Evolutionary conservation across 2,888 invertebrate species (phyloP).

Genomic region (Diogma glabrata): DNA sequence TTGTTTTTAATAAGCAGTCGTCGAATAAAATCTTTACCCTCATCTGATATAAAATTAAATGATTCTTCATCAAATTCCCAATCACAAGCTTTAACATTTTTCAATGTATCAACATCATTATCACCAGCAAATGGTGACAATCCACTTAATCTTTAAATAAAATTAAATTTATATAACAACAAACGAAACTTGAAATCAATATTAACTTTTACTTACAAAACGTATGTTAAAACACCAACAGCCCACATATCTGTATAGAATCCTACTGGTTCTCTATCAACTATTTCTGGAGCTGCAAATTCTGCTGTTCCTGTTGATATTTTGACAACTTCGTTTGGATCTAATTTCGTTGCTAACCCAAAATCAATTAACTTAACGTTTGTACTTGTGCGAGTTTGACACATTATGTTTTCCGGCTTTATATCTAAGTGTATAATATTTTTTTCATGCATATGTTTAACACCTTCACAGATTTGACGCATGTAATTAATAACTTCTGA

Average conservation of each 20-base stretch:
- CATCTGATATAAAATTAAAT: slow-evolving; percentile 87
- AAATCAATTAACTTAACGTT: slow-evolving; percentile 99
- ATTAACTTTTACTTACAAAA: slow-evolving; percentile 63
- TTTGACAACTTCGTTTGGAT: slow-evolving; percentile 97
- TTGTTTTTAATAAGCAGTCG: slow-evolving; percentile 84
- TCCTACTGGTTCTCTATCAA: slow-evolving; percentile 95
- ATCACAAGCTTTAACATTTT: slow-evolving; percentile 96
- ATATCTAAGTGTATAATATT: slow-evolving; percentile 96
- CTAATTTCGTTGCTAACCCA: slow-evolving; percentile 94
- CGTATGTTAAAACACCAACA: slow-evolving; percentile 95
- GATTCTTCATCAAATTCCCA: slow-evolving; percentile 98
- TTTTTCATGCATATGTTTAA: slow-evolving; percentile 98
- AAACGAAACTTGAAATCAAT: not conserved
- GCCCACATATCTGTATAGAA: slow-evolving; percentile 99
- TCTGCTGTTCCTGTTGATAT: slow-evolving; percentile 99
- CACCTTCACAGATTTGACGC: slow-evolving; percentile 95
- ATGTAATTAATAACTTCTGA: slow-evolving; percentile 99
- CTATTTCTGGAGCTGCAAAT: slow-evolving; percentile 99
- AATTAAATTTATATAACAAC: too few relatives aligned
- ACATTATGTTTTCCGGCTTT: slow-evolving; percentile 99
- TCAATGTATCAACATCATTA: slow-evolving; percentile 94
- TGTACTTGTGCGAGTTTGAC: slow-evolving; percentile 88
- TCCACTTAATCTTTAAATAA: slow-evolving; percentile 66
- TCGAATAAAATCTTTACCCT: slow-evolving; percentile 96
- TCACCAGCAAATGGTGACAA: slow-evolving; percentile 98